Evolutionary conservation across 2,113 vertebrate species (phyloP).

Genomic region (Megaceryle torquata): DNA sequence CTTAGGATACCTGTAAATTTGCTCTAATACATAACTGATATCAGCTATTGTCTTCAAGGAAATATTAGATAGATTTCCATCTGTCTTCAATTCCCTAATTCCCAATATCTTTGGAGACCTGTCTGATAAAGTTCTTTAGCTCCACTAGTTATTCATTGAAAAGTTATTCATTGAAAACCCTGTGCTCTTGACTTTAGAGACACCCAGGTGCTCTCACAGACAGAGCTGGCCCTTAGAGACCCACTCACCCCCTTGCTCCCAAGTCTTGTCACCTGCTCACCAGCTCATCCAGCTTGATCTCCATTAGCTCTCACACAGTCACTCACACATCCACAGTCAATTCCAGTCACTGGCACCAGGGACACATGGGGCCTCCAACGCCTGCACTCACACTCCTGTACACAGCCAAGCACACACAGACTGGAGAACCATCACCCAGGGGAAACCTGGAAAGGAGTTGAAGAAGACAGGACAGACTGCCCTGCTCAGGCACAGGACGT

Average conservation of each 20-base stretch:
- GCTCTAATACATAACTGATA: not conserved
- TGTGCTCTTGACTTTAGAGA: not conserved
- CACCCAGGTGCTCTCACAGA: not conserved
- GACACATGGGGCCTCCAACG: accelerated
- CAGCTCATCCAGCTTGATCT: not conserved
- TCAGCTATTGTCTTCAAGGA: not conserved
- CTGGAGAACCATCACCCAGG: not conserved
- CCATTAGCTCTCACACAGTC: accelerated
- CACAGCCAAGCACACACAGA: no score
- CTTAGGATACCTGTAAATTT: not conserved
- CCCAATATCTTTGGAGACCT: not conserved
- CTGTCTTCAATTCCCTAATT: not conserved
- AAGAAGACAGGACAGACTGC: not conserved
- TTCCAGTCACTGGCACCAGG: not conserved
- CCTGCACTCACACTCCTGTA: accelerated
- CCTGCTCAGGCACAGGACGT: not conserved
- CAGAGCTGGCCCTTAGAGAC: not conserved
- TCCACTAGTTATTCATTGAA: no score
- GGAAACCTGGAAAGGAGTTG: not conserved
- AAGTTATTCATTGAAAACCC: no score
- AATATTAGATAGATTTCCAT: not conserved
- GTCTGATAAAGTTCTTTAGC: not conserved
- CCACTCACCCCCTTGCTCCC: not conserved
- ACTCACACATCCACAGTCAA: not conserved
- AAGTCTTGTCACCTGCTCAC: not conserved